phyloP scores from a whole-genome alignment of 2,888 invertebrate species.

The Drosophila multiciliata region DNA sequence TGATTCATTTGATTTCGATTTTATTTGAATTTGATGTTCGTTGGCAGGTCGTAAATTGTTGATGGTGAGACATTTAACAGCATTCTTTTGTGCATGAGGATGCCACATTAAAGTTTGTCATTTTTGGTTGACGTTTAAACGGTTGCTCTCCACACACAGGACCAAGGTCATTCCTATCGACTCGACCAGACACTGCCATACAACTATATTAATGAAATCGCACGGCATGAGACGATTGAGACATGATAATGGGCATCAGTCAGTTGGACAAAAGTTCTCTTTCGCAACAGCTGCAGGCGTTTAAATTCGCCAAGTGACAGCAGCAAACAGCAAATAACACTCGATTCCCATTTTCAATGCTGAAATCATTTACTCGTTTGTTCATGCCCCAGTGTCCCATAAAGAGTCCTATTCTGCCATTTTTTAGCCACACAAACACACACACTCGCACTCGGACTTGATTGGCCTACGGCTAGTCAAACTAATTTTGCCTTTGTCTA shows the following conservation, averaged over 20 bases:
- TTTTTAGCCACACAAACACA: neutral
- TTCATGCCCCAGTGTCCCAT: conserved; percentile 66
- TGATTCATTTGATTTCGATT: conserved; percentile 68
- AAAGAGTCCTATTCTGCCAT: conserved; percentile 41
- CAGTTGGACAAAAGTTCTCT: conserved; percentile 47
- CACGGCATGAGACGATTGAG: conserved; percentile 63
- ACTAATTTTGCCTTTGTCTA: conserved; percentile 48
- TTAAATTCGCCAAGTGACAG: conserved; percentile 53
- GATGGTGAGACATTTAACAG: conserved; percentile 31
- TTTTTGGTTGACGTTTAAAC: conserved; percentile 17
- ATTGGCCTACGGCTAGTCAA: conserved; percentile 61
- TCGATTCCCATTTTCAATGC: conserved; percentile 57
- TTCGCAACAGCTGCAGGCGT: conserved; percentile 72
- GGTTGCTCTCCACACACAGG: neutral
- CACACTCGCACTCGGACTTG: conserved; percentile 14
- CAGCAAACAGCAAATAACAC: conserved; percentile 15
- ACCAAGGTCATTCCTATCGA: conserved; percentile 64
- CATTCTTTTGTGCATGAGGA: neutral
- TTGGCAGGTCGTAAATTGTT: conserved; percentile 59
- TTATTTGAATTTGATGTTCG: conserved; percentile 62
- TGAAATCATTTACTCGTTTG: conserved; percentile 44
- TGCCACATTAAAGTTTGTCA: conserved; percentile 27
- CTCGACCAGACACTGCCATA: conserved; percentile 47
- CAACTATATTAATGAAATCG: conserved; percentile 60
- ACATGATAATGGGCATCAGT: conserved; percentile 69